Percentiles rank a stretch among this genome's conserved stretches.
phyloP scores from a whole-genome alignment of 2,113 vertebrate genomes.

The Hemicordylus capensis region DNA sequence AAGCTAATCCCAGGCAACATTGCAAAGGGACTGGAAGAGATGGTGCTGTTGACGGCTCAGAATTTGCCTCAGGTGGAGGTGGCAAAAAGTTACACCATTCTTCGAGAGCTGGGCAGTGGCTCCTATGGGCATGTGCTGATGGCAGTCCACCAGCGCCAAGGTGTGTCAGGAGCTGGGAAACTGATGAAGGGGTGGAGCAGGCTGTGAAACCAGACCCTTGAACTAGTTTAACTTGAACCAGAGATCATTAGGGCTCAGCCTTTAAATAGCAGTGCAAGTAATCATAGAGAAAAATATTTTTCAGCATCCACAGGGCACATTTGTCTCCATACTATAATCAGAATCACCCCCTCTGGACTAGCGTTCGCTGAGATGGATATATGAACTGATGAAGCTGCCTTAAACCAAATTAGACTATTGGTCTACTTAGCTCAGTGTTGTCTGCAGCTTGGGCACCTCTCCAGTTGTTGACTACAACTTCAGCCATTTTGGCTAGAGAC shows the following conservation, averaged over 20 bases:
- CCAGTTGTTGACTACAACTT: too few relatives aligned
- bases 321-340: neutral
- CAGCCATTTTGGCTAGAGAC: too few relatives aligned
- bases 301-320: neutral
- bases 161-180: slow-evolving; percentile 61
- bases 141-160: slow-evolving; percentile 82
- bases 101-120: slow-evolving; percentile 86
- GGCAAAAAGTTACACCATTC: slow-evolving; percentile 79
- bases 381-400: too few relatives aligned
- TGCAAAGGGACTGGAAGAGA: slow-evolving; percentile 80
- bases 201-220: neutral
- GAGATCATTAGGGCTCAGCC: neutral
- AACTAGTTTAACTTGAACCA: neutral
- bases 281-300: neutral
- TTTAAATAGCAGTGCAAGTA: neutral
- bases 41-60: slow-evolving; percentile 83
- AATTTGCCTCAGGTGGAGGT: slow-evolving; percentile 79
- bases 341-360: neutral
- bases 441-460: too few relatives aligned
- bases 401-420: too few relatives aligned
- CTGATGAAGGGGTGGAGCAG: neutral
- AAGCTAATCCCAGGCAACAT: slow-evolving; percentile 41
- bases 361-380: neutral
- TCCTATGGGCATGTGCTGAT: slow-evolving; percentile 89
- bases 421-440: too few relatives aligned